A percentile compares a stretch with the other conserved stretches of the same genome.
phyloP scores from a whole-genome alignment of 2,113 vertebrate genomes.

The Chionis minor region DNA sequence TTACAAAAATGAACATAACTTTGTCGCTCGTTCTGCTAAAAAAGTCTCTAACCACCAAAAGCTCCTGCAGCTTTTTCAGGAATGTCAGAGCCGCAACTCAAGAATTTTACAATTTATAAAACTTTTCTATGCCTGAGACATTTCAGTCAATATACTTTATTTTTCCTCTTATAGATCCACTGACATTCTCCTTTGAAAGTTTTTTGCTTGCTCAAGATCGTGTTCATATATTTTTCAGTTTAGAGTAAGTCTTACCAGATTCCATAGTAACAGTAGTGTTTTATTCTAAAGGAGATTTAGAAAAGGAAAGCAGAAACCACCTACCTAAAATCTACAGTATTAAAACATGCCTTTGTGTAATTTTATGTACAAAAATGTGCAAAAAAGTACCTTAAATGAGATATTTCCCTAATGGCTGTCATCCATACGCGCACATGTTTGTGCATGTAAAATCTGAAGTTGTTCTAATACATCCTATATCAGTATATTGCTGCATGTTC shows the following conservation, averaged over 20 bases:
- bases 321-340: background rate
- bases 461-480: background rate
- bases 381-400: background rate
- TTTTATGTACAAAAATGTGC: background rate
- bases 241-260: background rate
- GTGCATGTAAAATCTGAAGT: background rate
- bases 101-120: background rate
- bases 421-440: accelerated
- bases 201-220: background rate
- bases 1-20: background rate
- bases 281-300: background rate
- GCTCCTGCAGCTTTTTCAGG: background rate
- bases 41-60: background rate
- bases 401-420: background rate
- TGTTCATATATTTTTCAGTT: background rate
- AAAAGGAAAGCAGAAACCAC: background rate
- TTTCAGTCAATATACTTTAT: background rate
- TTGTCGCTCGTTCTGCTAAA: background rate
- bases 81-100: background rate
- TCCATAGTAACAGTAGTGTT: background rate
- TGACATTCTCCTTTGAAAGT: background rate
- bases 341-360: background rate
- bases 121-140: background rate
- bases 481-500: background rate
- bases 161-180: background rate